Evolutionary conservation across 1,140 invertebrate species (phyloP).

Genomic region (Eumaeus atala): DNA sequence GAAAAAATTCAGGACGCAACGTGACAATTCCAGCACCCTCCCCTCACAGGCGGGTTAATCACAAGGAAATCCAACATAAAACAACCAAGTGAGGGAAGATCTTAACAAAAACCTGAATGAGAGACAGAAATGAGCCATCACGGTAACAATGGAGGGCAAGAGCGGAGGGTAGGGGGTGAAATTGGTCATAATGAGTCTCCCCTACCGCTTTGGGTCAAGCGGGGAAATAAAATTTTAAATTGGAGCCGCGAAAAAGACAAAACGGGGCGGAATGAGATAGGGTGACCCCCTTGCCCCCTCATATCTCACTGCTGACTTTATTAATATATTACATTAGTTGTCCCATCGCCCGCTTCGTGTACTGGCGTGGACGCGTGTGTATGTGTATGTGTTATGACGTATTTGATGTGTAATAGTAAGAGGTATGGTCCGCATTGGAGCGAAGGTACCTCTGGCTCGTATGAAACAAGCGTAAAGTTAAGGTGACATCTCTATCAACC

Average conservation of each 20-base stretch:
- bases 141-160: slow-evolving; percentile 54
- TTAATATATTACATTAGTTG: not conserved
- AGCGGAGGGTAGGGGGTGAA: slow-evolving; percentile 45
- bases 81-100: slow-evolving; percentile 17
- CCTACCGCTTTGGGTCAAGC: slow-evolving; percentile 55
- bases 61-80: slow-evolving; percentile 13
- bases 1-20: no score
- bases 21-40: not conserved
- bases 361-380: no score
- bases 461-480: no score
- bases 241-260: slow-evolving; percentile 65
- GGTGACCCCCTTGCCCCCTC: slow-evolving; percentile 15
- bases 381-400: no score
- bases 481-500: no score
- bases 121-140: slow-evolving; percentile 60
- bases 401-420: no score
- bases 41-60: slow-evolving; percentile 11
- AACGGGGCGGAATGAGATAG: slow-evolving; percentile 38
- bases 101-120: slow-evolving; percentile 55
- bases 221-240: slow-evolving; percentile 70
- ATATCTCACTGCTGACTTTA: slow-evolving; percentile 27
- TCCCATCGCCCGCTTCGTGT: no score
- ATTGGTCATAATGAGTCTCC: slow-evolving; percentile 67
- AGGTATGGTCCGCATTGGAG: no score
- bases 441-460: no score